A percentile compares a stretch with the other conserved stretches of the same genome.
Conservation (phyloP, 1,140 invertebrate genomes). For the Drosophila parabipectinata region DNA sequence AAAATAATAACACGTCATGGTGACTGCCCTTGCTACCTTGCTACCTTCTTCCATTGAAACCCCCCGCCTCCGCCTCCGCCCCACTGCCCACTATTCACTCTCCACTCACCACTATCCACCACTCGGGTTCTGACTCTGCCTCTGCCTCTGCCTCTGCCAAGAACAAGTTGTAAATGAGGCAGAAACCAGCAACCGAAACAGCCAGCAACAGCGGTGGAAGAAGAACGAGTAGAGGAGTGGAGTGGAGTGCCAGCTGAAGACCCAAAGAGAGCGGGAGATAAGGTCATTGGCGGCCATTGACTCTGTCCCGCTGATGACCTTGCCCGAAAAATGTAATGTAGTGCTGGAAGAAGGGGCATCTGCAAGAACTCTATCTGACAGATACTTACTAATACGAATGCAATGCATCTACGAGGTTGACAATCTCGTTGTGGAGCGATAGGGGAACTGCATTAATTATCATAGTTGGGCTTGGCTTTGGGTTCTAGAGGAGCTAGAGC, state of each 20-base stretch:
- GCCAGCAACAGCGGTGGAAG: slow-evolving; percentile 20
- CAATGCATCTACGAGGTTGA: neutral
- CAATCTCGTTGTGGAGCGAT: too few species aligned
- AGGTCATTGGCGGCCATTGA: slow-evolving; percentile 83
- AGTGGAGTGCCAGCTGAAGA: slow-evolving; percentile 23
- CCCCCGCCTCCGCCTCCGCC: neutral
- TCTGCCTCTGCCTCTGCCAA: slow-evolving; percentile 50
- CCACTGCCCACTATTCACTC: neutral
- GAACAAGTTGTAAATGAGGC: slow-evolving; percentile 80
- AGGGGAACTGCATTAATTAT: too few species aligned
- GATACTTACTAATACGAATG: neutral
- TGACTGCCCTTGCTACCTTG: slow-evolving; percentile 49
- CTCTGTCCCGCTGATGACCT: slow-evolving; percentile 83
- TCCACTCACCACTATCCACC: neutral
- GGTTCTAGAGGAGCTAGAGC: too few species aligned
- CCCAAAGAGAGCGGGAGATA: slow-evolving; percentile 56
- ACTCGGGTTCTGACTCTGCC: slow-evolving; percentile 21
- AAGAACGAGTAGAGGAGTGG: slow-evolving; percentile 20
- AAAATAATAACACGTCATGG: slow-evolving; percentile 77
- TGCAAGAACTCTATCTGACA: slow-evolving; percentile 36
- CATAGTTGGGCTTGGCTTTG: too few species aligned
- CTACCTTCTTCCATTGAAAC: neutral
- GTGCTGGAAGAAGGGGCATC: slow-evolving; percentile 36
- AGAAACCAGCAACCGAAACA: slow-evolving; percentile 8
- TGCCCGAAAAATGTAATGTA: slow-evolving; percentile 82